A percentile compares a stretch with the other conserved stretches of the same genome.
Evolutionary conservation across 1,140 invertebrate genomes (phyloP).

Genomic region (Sinonovacula constricta): DNA sequence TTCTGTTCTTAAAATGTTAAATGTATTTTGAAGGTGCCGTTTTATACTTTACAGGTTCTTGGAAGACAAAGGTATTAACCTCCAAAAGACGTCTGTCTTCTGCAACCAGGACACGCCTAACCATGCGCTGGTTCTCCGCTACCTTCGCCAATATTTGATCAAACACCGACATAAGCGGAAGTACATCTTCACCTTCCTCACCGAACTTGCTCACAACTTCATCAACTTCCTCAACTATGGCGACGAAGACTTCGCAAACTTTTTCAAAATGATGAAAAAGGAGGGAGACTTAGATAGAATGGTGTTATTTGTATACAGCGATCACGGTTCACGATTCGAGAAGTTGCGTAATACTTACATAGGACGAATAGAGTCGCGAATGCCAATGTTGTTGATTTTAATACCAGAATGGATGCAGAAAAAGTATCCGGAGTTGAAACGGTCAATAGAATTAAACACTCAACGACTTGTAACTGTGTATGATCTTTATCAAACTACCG

Average conservation of each 20-base stretch:
- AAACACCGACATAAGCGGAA: slow-evolving; percentile 3
- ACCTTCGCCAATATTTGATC: not conserved
- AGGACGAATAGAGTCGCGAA: slow-evolving; percentile 2
- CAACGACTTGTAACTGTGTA: not conserved
- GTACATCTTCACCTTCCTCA: not conserved
- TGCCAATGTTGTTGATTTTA: slow-evolving; percentile 10
- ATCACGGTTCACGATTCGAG: slow-evolving; percentile 5
- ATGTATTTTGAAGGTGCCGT: too few relatives aligned
- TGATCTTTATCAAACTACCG: slow-evolving; percentile 8
- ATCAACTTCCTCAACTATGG: slow-evolving; percentile 1
- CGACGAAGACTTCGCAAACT: not conserved
- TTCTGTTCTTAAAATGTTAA: too few relatives aligned
- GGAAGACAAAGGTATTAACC: not conserved
- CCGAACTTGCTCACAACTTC: not conserved
- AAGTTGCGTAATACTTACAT: slow-evolving; percentile 2
- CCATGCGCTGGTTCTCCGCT: not conserved
- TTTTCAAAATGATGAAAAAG: slow-evolving; percentile 7
- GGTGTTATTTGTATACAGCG: slow-evolving; percentile 1
- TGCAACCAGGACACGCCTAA: not conserved
- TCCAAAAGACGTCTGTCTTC: not conserved
- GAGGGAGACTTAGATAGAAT: slow-evolving; percentile 2
- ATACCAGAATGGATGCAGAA: not conserved
- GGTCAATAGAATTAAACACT: not conserved
- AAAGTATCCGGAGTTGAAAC: not conserved
- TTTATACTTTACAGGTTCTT: not conserved